These are phyloP conservation scores for Physella acuta DNA, from an alignment of 1,140 invertebrate genomes.

Conservation along the genomic window DNA sequence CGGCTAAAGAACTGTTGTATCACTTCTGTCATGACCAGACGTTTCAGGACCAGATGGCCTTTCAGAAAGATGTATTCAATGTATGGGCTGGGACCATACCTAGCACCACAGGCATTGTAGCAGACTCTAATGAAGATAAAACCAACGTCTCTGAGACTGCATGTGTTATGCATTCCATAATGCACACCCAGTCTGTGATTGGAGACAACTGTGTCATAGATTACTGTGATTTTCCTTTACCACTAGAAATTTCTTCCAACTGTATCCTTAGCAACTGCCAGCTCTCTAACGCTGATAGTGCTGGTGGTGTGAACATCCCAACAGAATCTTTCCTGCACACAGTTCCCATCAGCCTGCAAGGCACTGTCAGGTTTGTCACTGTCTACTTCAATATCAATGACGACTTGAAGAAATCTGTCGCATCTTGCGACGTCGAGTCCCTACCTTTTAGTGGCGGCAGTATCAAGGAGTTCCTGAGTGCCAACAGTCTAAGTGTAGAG, in stretches of 20 bases:
- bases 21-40: conserved; percentile 49
- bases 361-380: conserved; percentile 52
- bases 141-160: conserved; percentile 25
- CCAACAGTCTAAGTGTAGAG: conserved; percentile 9
- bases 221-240: conserved; percentile 56
- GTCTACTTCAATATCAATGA: conserved; percentile 57
- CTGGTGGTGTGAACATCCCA: conserved; percentile 43
- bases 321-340: conserved; percentile 57
- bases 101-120: background rate
- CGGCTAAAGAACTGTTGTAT: conserved; percentile 60
- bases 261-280: conserved; percentile 60
- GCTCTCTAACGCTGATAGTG: conserved; percentile 6
- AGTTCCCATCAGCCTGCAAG: conserved; percentile 44
- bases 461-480: conserved; percentile 35
- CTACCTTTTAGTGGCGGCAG: conserved; percentile 44
- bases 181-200: conserved; percentile 35
- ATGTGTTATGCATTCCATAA: conserved; percentile 51
- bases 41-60: conserved; percentile 48
- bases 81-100: conserved; percentile 25
- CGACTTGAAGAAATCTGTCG: conserved; percentile 54
- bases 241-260: conserved; percentile 47
- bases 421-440: conserved; percentile 18
- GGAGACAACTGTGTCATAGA: conserved; percentile 51
- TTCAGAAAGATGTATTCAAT: conserved; percentile 49
- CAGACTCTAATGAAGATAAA: conserved; percentile 25